Conservation (phyloP, 37 sponge, comb jelly and placozoan genomes). For the Chondrosia reniformis region DNA sequence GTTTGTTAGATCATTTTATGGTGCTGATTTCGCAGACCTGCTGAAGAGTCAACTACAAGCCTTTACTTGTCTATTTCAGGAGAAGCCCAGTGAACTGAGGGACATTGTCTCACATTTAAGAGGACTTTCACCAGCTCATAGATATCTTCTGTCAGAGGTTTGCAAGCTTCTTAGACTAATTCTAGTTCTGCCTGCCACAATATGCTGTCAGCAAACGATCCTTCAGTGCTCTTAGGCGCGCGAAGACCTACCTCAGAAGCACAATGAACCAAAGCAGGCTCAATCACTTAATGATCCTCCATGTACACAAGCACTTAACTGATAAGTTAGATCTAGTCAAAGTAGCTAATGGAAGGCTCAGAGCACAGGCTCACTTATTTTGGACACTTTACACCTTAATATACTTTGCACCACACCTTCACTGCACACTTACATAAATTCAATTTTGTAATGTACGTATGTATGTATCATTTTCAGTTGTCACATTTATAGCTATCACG, state of each 20-base stretch:
- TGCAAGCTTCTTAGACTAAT: neutral
- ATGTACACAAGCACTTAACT: constrained; percentile 2
- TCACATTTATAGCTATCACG: neutral
- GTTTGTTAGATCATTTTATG: constrained; percentile 1
- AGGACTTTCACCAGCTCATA: neutral
- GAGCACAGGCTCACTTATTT: neutral
- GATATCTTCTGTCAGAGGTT: neutral
- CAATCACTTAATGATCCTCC: neutral
- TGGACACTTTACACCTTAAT: neutral
- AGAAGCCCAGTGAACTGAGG: neutral
- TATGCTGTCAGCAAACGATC: neutral
- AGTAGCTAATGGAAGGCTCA: neutral
- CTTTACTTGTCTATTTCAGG: neutral
- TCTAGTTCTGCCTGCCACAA: neutral
- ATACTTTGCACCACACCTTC: neutral
- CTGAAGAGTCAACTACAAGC: neutral
- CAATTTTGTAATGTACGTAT: too few species aligned
- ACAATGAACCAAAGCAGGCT: constrained; percentile 3
- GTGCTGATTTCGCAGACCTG: neutral
- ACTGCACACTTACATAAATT: neutral
- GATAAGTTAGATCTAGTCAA: neutral
- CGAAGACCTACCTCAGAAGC: neutral
- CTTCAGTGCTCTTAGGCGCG: neutral
- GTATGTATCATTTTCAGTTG: neutral
- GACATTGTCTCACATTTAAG: neutral